These are phyloP conservation scores for Hycleus cichorii DNA, from an alignment of 1,140 invertebrate species.

Conservation along the genomic window DNA sequence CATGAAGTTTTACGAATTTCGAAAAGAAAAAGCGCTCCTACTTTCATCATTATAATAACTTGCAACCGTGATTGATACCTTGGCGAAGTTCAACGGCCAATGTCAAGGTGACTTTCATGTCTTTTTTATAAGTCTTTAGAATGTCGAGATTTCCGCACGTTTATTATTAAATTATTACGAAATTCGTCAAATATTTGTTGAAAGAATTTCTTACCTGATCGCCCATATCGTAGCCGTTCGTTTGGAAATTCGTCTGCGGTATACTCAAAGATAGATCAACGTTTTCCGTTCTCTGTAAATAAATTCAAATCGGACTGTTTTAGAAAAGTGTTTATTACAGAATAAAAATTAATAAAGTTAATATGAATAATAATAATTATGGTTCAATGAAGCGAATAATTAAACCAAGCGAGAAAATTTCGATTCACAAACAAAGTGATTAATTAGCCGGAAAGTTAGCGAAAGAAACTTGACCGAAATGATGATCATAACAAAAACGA, in stretches of 20 bases:
- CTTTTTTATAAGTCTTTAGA: slow-evolving; percentile 2
- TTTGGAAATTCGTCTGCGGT: slow-evolving; percentile 50
- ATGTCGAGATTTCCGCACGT: slow-evolving; percentile 10
- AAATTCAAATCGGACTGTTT: background rate
- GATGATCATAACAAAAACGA: too few relatives aligned
- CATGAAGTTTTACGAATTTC: background rate
- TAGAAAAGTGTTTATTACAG: too few relatives aligned
- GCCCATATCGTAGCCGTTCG: slow-evolving; percentile 64
- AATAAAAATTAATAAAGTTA: too few relatives aligned
- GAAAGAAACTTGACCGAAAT: too few relatives aligned
- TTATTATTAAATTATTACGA: background rate
- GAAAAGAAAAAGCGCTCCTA: background rate
- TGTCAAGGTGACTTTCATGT: slow-evolving; percentile 15
- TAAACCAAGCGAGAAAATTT: too few relatives aligned
- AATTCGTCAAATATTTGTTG: background rate
- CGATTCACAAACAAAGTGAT: too few relatives aligned
- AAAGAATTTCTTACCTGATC: slow-evolving; percentile 55
- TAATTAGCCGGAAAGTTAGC: too few relatives aligned
- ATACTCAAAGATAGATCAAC: slow-evolving; percentile 63
- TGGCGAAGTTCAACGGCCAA: slow-evolving; percentile 23
- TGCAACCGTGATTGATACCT: slow-evolving; percentile 19
- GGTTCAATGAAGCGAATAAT: too few relatives aligned
- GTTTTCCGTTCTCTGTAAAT: slow-evolving; percentile 64
- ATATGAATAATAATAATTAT: too few relatives aligned
- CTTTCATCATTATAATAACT: too few relatives aligned